phyloP scores from a whole-genome alignment of 2,888 invertebrate species.

The Neelides folsomi region DNA sequence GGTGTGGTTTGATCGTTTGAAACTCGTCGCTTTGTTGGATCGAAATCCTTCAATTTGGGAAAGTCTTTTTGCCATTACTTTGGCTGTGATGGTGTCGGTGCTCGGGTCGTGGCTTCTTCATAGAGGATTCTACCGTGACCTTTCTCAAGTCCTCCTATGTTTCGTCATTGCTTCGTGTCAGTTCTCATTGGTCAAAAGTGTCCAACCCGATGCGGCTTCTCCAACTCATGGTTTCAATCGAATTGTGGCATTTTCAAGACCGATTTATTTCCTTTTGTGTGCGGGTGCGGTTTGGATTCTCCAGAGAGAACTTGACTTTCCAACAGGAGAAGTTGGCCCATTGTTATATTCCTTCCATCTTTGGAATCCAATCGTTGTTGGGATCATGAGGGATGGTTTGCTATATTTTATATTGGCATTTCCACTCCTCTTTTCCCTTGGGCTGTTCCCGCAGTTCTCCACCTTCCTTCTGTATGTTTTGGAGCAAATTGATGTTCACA shows the following conservation, averaged over 20 bases:
- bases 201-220: conserved; percentile 96
- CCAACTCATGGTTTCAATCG: conserved; percentile 96
- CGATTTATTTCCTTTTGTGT: conserved; percentile 82
- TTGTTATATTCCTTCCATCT: conserved; percentile 41
- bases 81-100: conserved; percentile 72
- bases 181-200: conserved; percentile 91
- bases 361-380: conserved; percentile 50
- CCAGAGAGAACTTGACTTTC: conserved; percentile 37
- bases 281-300: conserved; percentile 42
- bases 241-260: conserved; percentile 81
- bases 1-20: conserved; percentile 82
- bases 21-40: conserved; percentile 82
- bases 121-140: conserved; percentile 75
- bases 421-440: conserved; percentile 86
- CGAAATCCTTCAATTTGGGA: conserved; percentile 73
- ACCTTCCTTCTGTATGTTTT: conserved; percentile 92
- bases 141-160: conserved; percentile 87
- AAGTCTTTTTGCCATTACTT: conserved; percentile 62
- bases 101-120: conserved; percentile 72
- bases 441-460: conserved; percentile 89
- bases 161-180: conserved; percentile 96
- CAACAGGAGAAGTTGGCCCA: conserved; percentile 37
- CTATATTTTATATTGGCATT: conserved; percentile 72
- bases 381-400: conserved; percentile 57
- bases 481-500: conserved; percentile 81